These are phyloP conservation scores for Carassius gibelio DNA, from an alignment of 2,113 vertebrate species.

Conservation along the genomic window DNA sequence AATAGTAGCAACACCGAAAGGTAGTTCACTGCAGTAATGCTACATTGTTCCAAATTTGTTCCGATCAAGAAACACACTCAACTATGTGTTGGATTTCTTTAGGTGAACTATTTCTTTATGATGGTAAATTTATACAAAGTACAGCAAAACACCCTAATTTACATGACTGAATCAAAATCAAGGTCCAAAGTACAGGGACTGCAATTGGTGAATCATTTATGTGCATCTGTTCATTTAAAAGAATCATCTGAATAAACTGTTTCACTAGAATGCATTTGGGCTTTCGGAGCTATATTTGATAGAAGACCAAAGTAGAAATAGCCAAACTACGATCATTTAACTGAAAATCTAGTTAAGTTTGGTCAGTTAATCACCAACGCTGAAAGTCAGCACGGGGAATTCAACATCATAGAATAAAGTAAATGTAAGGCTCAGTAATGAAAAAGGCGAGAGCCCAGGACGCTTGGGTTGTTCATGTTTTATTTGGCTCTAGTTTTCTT, in stretches of 20 bases:
- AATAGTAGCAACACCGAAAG: too few species aligned
- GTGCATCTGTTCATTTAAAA: background rate
- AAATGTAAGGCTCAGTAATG: constrained; percentile 20
- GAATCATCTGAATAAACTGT: background rate
- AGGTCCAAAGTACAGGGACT: background rate
- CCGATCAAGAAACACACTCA: too few species aligned
- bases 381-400: background rate
- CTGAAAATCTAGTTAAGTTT: background rate
- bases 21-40: too few species aligned
- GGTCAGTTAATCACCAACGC: background rate
- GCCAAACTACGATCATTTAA: background rate
- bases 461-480: constrained; percentile 45
- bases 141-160: background rate
- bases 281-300: too few species aligned
- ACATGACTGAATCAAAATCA: background rate
- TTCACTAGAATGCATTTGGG: background rate
- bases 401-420: background rate
- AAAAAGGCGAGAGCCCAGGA: constrained; percentile 14
- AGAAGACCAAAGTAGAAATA: too few species aligned
- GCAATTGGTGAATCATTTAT: background rate
- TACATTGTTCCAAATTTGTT: too few species aligned
- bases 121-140: background rate
- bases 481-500: constrained; percentile 17
- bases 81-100: too few species aligned
- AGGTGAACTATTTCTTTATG: too few species aligned